Percentiles rank a stretch among this genome's conserved stretches.
phyloP scores from a whole-genome alignment of 2,888 invertebrate species.

The Synanthedon formicaeformis region DNA sequence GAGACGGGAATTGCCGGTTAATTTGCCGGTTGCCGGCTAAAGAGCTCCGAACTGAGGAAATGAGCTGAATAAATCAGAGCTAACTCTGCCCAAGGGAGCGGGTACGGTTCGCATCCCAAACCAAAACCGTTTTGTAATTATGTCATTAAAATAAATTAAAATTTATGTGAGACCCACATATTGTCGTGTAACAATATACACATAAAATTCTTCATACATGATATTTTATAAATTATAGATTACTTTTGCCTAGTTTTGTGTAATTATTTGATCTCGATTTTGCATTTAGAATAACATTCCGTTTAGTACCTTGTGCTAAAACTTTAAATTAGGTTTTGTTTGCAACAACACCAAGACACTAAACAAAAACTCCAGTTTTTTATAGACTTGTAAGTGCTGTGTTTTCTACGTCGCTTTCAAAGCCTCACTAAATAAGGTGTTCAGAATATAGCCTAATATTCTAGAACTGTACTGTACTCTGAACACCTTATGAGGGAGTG shows the following conservation, averaged over 20 bases:
- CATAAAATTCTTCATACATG: too few species aligned
- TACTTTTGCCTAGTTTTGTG: too few species aligned
- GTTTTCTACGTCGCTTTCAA: too few species aligned
- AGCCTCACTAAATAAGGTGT: too few species aligned
- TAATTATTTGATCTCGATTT: too few species aligned
- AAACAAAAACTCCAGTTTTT: not conserved
- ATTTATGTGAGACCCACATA: conserved; percentile 1
- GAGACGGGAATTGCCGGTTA: conserved; percentile 11
- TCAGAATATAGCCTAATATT: too few species aligned
- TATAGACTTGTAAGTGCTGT: not conserved
- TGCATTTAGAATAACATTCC: too few species aligned
- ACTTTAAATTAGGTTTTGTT: too few species aligned
- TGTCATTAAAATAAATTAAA: not conserved
- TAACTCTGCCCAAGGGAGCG: conserved; percentile 41
- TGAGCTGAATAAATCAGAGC: conserved; percentile 57
- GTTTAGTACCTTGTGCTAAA: too few species aligned
- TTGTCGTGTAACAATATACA: not conserved
- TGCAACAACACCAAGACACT: not conserved
- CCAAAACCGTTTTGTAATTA: not conserved
- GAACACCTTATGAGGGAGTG: too few species aligned
- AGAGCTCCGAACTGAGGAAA: conserved; percentile 31
- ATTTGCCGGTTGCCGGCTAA: conserved; percentile 20
- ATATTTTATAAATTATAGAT: too few species aligned
- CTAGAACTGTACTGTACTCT: too few species aligned
- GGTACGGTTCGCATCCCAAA: conserved; percentile 27